phyloP scores from a whole-genome alignment of 2,888 invertebrate genomes.

The Ethmia dodecea region DNA sequence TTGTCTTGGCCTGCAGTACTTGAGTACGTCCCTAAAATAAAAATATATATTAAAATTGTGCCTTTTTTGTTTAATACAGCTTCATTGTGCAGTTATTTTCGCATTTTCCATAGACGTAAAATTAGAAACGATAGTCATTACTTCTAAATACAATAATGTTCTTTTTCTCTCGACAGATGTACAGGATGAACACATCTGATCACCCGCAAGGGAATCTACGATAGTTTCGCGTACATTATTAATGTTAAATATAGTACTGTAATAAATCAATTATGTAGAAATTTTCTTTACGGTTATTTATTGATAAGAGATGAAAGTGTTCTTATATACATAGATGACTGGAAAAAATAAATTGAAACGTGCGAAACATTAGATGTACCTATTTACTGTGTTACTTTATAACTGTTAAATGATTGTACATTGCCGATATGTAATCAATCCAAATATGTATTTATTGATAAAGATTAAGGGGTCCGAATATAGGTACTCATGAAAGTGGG shows the following conservation, averaged over 20 bases:
- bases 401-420: not conserved
- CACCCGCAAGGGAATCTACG: slow-evolving; percentile 51
- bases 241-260: slow-evolving; percentile 31
- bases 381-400: slow-evolving; percentile 16
- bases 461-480: no score
- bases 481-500: no score
- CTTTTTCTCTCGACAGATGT: slow-evolving; percentile 83
- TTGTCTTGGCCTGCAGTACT: no score
- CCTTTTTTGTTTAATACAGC: no score
- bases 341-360: slow-evolving; percentile 26
- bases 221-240: slow-evolving; percentile 30
- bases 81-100: no score
- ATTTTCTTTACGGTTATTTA: slow-evolving; percentile 38
- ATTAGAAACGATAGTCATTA: no score
- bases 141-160: slow-evolving; percentile 66
- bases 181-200: slow-evolving; percentile 85
- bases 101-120: no score
- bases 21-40: no score
- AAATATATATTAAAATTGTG: no score
- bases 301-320: slow-evolving; percentile 67
- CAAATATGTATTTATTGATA: no score
- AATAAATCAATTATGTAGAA: slow-evolving; percentile 20
- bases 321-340: slow-evolving; percentile 56
- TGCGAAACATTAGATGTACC: slow-evolving; percentile 21
- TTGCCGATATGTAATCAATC: no score